These are phyloP conservation scores for Umimayanthus chanpuru DNA, from an alignment of 92 coral and sea anemone species.

Conservation along the genomic window DNA sequence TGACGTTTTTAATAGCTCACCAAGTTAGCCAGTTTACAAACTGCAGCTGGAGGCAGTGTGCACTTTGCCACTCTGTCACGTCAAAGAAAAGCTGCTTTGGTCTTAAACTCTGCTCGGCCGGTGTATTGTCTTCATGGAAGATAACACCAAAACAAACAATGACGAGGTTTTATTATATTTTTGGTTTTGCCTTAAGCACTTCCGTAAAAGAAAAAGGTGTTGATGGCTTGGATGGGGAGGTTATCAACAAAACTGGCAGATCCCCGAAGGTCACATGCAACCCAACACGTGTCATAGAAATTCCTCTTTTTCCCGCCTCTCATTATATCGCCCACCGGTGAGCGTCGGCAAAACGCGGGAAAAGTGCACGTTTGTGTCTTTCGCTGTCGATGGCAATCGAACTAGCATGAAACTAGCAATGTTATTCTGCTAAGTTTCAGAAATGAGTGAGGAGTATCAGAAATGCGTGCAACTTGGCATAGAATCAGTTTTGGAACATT, in stretches of 20 bases:
- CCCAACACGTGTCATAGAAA: conserved; percentile 28
- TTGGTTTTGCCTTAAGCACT: conserved; percentile 43
- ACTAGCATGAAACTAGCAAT: not conserved
- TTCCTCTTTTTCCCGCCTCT: conserved; percentile 46
- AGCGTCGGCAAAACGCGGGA: conserved; percentile 36
- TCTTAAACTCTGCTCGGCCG: not conserved
- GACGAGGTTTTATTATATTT: conserved; percentile 7
- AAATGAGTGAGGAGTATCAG: not conserved
- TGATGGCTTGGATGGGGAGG: conserved; percentile 36
- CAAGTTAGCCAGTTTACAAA: not conserved
- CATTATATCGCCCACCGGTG: conserved; percentile 24
- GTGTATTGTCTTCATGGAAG: conserved; percentile 8
- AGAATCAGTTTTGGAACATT: not conserved
- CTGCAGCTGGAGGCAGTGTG: too few species aligned
- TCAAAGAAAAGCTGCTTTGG: not conserved
- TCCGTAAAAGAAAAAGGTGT: conserved; percentile 44
- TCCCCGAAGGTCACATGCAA: conserved; percentile 39
- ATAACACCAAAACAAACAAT: conserved; percentile 25
- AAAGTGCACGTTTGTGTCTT: conserved; percentile 9
- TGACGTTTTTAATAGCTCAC: too few species aligned
- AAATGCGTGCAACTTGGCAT: not conserved
- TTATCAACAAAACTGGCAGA: conserved; percentile 18
- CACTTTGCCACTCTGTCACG: not conserved
- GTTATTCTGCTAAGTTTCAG: not conserved
- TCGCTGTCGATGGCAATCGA: not conserved